Evolutionary conservation across 2,797 vertebrate species (phyloP), one percentile per base, ranked within the genome.

Genomic region (Cichlasoma orientale): DNA sequence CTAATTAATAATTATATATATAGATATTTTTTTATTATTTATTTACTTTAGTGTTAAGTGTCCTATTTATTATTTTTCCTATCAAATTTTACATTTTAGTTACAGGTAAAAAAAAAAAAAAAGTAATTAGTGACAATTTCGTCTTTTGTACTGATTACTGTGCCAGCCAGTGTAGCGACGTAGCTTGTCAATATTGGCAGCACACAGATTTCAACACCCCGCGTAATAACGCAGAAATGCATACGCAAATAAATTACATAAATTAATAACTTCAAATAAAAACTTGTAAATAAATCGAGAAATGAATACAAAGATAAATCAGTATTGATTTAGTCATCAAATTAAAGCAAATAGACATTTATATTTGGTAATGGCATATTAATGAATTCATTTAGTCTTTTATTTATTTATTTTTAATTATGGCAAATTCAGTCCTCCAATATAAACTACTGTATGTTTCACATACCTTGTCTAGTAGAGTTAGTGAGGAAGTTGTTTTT

Each of bases 381-480:
- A 31, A 68, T 52, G n/a, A 31, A 68, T n/a, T 52, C 0, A 31
- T 52, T 68, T 50, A n/a, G 25, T 68, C 44, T 68, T 68, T 68
- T 63, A 27, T 63, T 4, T 3, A 8, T 31, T 52, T 68, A 68
- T 68, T 52, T 52, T 31, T 31, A 50, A 68, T 50, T 52, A n/a
- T 0, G 11, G 0, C 0, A 68, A 52, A 4, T 50, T 68, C 25
- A 50, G 44, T 11, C 25, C 25, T 0, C 25, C 18, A n/a, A 0
- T 27, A 29, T 68, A 52, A 82, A 78, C 53, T 78, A 19, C 75
- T 82, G 50, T 78, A 53, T 33, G 44, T 87, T 85, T 90, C 82
- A 91, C 89, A 89, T 69, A 91, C 79, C 85, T 92, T 91, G 75
- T 79, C 87, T 85, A 78, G 68, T 86, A 77, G 82, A 92, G 87